phyloP scores from a whole-genome alignment of 2,888 invertebrate genomes.

The Acrobeloides nanus region DNA sequence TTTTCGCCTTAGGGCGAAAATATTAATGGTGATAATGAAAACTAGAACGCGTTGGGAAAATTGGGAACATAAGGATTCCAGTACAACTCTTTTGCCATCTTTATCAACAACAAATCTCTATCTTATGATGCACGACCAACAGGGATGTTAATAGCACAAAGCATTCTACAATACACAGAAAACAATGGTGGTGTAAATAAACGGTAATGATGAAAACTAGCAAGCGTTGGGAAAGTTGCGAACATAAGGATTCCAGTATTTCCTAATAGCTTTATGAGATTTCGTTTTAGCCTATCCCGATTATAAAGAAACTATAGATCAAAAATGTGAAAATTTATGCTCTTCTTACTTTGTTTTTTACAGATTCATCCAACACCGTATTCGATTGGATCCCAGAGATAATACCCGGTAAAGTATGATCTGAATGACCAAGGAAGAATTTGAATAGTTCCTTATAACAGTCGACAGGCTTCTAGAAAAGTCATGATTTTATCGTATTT shows the following conservation, averaged over 20 bases:
- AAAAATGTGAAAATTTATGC: neutral
- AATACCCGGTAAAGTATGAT: slow-evolving; percentile 75
- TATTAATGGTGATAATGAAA: no score
- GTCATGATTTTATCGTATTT: no score
- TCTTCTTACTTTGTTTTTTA: slow-evolving; percentile 12
- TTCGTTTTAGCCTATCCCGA: slow-evolving; percentile 46
- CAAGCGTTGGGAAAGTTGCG: slow-evolving; percentile 56
- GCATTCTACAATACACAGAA: no score
- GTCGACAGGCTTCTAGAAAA: no score
- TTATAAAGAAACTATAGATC: slow-evolving; percentile 54
- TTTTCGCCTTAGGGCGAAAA: no score
- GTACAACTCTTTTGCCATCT: no score
- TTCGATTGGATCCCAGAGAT: slow-evolving; percentile 41
- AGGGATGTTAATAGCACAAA: no score
- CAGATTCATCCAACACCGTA: slow-evolving; percentile 11
- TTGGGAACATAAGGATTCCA: no score
- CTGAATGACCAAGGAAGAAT: slow-evolving; percentile 68
- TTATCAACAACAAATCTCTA: no score
- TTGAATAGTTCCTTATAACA: slow-evolving; percentile 57
- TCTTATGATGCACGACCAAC: no score
- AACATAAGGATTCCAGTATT: slow-evolving; percentile 64
- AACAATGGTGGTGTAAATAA: no score
- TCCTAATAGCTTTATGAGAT: slow-evolving; percentile 65
- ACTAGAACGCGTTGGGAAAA: no score
- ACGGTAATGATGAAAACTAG: slow-evolving; percentile 56